Conservation (phyloP, 2,797 vertebrate genomes). For the Diplodus sargus region DNA sequence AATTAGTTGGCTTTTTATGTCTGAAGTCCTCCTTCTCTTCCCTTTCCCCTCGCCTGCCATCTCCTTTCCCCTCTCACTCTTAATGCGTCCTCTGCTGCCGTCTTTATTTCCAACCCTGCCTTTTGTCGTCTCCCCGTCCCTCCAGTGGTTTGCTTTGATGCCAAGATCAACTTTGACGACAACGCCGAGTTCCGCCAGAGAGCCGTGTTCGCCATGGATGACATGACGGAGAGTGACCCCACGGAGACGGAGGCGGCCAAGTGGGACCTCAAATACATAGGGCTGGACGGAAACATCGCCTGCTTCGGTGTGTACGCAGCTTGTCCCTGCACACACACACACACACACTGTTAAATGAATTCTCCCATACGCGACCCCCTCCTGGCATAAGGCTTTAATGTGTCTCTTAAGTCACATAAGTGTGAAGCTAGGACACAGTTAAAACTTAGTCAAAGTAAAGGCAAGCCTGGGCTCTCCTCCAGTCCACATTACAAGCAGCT, state of each 20-base stretch:
- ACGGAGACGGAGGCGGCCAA: constrained; percentile 95
- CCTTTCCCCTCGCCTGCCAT: constrained; percentile 15
- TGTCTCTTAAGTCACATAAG: constrained; percentile 60
- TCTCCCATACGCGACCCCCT: constrained; percentile 15
- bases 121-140: constrained; percentile 27
- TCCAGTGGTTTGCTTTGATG: constrained; percentile 98
- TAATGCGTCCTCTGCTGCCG: constrained; percentile 6
- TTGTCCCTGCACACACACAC: background rate
- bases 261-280: constrained; percentile 98
- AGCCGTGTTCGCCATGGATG: constrained; percentile 96
- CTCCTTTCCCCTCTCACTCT: background rate
- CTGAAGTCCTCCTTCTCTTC: constrained; percentile 17
- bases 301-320: constrained; percentile 90
- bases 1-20: constrained; percentile 45
- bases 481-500: constrained; percentile 75
- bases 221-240: constrained; percentile 95
- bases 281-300: constrained; percentile 98
- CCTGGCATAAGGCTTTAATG: constrained; percentile 52
- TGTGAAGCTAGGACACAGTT: constrained; percentile 56
- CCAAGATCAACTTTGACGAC: constrained; percentile 99
- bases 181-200: constrained; percentile 99
- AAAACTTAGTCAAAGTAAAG: constrained; percentile 73
- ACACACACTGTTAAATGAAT: constrained; percentile 30
- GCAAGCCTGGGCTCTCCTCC: constrained; percentile 67
- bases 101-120: constrained; percentile 22